Evolutionary conservation across 2,797 vertebrate species (phyloP), one percentile per base, ranked within the genome.

Genomic region (Lutra lutra): DNA sequence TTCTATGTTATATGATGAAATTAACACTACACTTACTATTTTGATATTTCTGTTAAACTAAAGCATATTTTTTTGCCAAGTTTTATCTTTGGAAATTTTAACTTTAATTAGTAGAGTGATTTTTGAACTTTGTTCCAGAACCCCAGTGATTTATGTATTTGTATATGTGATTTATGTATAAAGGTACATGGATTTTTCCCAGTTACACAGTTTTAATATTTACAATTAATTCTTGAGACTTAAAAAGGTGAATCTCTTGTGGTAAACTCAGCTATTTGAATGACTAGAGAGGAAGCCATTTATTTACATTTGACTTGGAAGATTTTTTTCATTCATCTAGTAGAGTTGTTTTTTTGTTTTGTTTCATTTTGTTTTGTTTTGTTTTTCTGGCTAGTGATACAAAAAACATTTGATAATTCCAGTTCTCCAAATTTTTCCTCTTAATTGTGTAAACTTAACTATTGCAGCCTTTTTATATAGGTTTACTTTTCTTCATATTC

Each of bases 81-180:
- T 88, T 93, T 97, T 91, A 92, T 18, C 35, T 21, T 90, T 85
- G 64, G 11, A 89, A 85, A 73, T n/a, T 92, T 91, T 95, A 85
- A 27, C 1, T 51, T 95, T 72, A 35, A 46, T 94, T 84, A 91
- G 25, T 88, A 84, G 23, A 32, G 11, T 95, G 10, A 89, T 89
- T 70, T 94, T 56, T 68, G 29, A 95, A 86, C 29, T 95, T 91
- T n/a, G n/a, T 94, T 54, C 13, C 23, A 86, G 80, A 84, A 73
- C 43, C 20, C 29, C 27, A 79, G 11, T 54, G 32, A 78, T 93
- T 85, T 95, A 46, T 92, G 21, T 17, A 43, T 83, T 93, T 56
- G 58, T 2, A 17, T 32, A 14, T 35, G 25, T 82, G 66, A 78
- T 85, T 90, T 95, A 66, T 93, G 29, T 13, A 27, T 84, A 96